These are phyloP conservation scores for Lacerta agilis DNA, from an alignment of 2,797 vertebrate genomes.

Conservation along the genomic window DNA sequence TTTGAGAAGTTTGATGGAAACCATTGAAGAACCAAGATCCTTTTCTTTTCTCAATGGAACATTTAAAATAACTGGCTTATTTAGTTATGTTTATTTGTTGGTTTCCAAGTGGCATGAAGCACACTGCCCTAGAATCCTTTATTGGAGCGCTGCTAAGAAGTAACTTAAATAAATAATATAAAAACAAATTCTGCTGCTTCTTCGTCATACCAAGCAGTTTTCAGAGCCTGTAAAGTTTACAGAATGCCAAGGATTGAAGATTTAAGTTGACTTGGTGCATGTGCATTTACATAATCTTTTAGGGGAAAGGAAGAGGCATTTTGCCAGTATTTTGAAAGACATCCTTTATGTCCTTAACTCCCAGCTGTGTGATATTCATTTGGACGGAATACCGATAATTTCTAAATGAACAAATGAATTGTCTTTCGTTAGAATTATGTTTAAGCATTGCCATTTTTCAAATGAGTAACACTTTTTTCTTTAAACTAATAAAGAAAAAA, in stretches of 20 bases:
- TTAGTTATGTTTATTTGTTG: background rate
- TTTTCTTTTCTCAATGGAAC: conserved; percentile 1
- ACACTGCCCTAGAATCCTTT: background rate
- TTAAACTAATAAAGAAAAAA: background rate
- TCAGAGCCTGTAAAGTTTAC: background rate
- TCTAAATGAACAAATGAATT: conserved; percentile 38
- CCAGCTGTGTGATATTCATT: conserved; percentile 62
- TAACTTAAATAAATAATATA: background rate
- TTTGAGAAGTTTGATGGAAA: conserved; percentile 47
- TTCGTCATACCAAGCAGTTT: conserved; percentile 32
- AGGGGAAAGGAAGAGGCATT: conserved; percentile 13
- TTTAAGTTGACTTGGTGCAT: conserved; percentile 46
- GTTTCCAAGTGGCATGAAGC: background rate
- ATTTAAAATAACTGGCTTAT: no score
- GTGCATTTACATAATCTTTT: conserved; percentile 35
- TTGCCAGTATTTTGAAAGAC: background rate
- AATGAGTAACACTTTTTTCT: conserved; percentile 8
- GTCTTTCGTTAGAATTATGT: background rate
- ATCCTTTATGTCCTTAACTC: background rate
- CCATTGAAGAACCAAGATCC: conserved; percentile 5
- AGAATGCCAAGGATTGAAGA: conserved; percentile 1
- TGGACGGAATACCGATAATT: background rate
- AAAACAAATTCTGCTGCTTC: background rate
- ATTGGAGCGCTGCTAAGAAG: background rate
- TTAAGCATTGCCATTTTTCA: background rate